Conservation (phyloP, 2,888 invertebrate species). For the Pecten maximus region DNA sequence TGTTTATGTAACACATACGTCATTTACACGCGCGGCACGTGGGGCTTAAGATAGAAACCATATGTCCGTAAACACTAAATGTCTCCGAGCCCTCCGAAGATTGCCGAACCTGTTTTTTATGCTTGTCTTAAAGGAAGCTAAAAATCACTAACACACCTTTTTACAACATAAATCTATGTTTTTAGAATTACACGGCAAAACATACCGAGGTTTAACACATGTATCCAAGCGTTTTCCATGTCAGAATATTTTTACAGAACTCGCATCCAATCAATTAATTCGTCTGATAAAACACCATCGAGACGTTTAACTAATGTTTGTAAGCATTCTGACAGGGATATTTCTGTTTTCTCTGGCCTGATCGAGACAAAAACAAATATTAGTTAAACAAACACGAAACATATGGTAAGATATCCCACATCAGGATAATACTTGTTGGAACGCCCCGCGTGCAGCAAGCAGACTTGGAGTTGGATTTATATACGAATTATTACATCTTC, state of each 20-base stretch:
- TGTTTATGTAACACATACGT: neutral
- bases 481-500: too few relatives aligned
- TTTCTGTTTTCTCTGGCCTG: neutral
- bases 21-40: neutral
- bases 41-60: neutral
- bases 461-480: too few relatives aligned
- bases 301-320: neutral
- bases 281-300: neutral
- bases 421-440: too few relatives aligned
- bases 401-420: neutral
- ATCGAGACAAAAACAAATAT: neutral
- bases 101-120: neutral
- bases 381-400: neutral
- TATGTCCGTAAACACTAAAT: neutral
- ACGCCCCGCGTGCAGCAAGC: too few relatives aligned
- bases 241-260: neutral
- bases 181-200: neutral
- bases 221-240: slow-evolving; percentile 2
- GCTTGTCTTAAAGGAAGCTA: neutral
- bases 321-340: neutral
- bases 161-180: neutral
- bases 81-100: neutral
- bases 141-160: neutral
- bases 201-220: neutral
- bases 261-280: neutral